Evolutionary conservation across 2,113 vertebrate genomes (phyloP).

Genomic region (Leptodactylus fuscus): DNA sequence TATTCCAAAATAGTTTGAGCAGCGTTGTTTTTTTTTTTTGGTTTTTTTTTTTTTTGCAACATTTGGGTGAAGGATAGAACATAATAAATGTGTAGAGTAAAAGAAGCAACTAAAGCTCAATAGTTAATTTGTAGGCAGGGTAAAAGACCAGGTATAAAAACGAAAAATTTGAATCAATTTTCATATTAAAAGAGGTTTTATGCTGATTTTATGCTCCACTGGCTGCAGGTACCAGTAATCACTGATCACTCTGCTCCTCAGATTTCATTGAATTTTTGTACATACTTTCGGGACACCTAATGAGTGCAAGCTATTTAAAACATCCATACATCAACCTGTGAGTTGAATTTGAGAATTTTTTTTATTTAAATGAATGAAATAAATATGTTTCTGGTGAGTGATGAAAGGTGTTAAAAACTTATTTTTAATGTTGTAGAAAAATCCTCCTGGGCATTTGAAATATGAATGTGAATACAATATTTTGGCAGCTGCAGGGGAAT

Average conservation of each 20-base stretch:
- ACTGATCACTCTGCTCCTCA: background rate
- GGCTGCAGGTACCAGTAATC: background rate
- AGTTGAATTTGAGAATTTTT: conserved; percentile 39
- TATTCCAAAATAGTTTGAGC: no score
- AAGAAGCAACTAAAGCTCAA: background rate
- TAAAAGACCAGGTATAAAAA: background rate
- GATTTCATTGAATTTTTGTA: background rate
- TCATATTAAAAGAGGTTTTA: background rate
- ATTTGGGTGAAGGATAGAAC: no score
- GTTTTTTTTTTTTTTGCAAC: no score
- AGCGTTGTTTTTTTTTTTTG: no score
- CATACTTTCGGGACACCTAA: background rate
- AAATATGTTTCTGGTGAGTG: conserved; percentile 42
- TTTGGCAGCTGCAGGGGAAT: conserved; percentile 32
- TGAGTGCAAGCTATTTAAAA: conserved; percentile 37
- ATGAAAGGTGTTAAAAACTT: conserved; percentile 35
- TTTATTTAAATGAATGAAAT: conserved; percentile 36
- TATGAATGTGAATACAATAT: conserved; percentile 34
- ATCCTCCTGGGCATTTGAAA: conserved; percentile 28
- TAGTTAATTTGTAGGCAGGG: background rate
- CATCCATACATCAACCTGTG: conserved; percentile 26
- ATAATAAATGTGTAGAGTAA: no score
- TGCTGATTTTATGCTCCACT: no score
- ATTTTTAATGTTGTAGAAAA: conserved; percentile 27
- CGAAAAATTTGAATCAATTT: background rate